Base-by-base conservation (phyloP, 2,888 invertebrate genomes). In the Cryptosula pallasiana region DNA sequence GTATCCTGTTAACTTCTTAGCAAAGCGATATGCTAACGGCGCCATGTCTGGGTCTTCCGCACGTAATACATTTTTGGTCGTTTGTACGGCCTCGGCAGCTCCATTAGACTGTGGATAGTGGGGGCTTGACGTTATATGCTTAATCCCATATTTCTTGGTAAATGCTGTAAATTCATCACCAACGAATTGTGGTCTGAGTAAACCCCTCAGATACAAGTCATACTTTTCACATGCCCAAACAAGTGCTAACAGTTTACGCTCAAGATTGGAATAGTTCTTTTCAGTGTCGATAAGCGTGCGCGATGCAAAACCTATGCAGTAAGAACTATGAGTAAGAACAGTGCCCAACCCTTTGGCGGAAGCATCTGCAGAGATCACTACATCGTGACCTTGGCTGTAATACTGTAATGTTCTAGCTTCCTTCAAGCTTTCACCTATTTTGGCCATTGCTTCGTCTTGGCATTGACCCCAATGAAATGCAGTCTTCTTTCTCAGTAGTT, bases 241-340 rank as follows among this genome's bases (percentile, higher is more conserved):
- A 16, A 79, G 71, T 0, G 76, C 73, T 0, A 77, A 71, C 1
- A 74, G 36, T 57, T 77, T 78, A 54, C 77, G 76, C 71, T 79
- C 77, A 9, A 78, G 76, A 45, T 78, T 75, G 3, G 76, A 76
- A 57, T 76, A 77, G 45, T 71, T 58, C 13, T 71, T 71, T 45
- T 78, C 76, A 1, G 74, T 73, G 45, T 69, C 69, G 1, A 74
- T 76, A 20, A 76, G 71, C 5, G 77, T 71, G 34, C 75, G 70
- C 9, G 73, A 73, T 20, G 76, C 76, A 72, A 45, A 45, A 9
- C 9, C 9, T 45, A 45, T 45, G 45, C 45, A 45, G 9, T 45
- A 13, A 20, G 9, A 9, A 9, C 20, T 20, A 9, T 45, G 45
- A 9, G 9, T 45, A 13, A 45, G 45, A 9, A 45, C 20, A 13